These are phyloP conservation scores for Palythoa heliodiscus DNA, from an alignment of 92 coral and sea anemone genomes.

Conservation along the genomic window DNA sequence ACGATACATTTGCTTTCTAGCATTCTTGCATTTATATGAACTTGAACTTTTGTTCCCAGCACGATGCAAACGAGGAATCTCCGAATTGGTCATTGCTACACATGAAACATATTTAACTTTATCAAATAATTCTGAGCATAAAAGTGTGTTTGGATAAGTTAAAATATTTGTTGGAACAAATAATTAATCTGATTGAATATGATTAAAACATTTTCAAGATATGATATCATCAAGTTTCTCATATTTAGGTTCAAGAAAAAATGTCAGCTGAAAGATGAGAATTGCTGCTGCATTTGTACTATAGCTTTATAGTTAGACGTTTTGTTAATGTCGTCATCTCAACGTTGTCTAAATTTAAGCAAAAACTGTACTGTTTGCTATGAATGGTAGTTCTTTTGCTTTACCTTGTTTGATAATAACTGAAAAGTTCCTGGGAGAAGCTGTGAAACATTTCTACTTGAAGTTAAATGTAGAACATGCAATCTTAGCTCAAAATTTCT, in stretches of 20 bases:
- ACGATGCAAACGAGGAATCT: conserved; percentile 36
- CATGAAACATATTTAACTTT: conserved; percentile 11
- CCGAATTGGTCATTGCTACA: neutral
- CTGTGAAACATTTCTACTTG: neutral
- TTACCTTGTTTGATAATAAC: too few species aligned
- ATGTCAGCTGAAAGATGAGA: neutral
- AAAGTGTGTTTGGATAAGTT: neutral
- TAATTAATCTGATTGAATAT: neutral
- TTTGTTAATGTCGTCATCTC: too few species aligned
- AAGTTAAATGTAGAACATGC: neutral
- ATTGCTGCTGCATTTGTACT: too few species aligned
- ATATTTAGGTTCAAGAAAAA: neutral
- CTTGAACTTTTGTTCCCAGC: conserved; percentile 38
- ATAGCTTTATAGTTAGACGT: too few species aligned
- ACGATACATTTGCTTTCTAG: neutral
- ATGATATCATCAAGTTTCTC: too few species aligned
- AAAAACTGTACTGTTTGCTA: too few species aligned
- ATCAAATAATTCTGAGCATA: neutral
- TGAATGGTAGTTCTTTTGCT: too few species aligned
- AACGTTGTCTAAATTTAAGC: too few species aligned
- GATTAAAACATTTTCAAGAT: neutral
- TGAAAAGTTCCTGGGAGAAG: too few species aligned
- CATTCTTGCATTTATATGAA: neutral
- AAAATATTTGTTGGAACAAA: neutral
- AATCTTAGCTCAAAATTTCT: neutral